A percentile compares a stretch with the other conserved stretches of the same genome.
These are phyloP conservation scores for Nezara viridula DNA, from an alignment of 2,888 invertebrate genomes.

Conservation along the genomic window DNA sequence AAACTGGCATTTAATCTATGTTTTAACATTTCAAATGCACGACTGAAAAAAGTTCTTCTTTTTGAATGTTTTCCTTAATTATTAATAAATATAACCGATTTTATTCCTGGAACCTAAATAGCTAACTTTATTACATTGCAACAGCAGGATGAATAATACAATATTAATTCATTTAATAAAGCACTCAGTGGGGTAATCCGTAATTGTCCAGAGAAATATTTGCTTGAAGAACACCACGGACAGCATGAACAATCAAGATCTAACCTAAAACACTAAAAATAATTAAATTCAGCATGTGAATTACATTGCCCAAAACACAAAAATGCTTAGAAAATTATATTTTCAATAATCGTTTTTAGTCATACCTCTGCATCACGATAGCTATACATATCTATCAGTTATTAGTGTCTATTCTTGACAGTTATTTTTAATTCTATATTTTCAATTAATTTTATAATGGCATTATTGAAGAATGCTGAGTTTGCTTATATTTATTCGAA, in stretches of 20 bases:
- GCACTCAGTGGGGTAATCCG: not conserved
- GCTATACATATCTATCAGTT: too few species aligned
- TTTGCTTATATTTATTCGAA: not conserved
- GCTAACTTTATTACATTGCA: not conserved
- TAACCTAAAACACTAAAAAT: not conserved
- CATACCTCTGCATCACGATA: too few species aligned
- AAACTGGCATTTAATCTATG: conserved; percentile 9
- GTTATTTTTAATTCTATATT: not conserved
- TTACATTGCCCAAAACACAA: not conserved
- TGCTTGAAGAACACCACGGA: not conserved
- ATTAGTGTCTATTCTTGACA: not conserved
- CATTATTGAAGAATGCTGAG: not conserved
- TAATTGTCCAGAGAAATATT: not conserved
- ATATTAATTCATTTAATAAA: not conserved
- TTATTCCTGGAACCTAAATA: conserved; percentile 40
- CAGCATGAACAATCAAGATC: not conserved
- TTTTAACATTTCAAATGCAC: not conserved
- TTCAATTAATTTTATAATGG: not conserved
- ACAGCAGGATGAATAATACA: not conserved
- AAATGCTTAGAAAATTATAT: not conserved
- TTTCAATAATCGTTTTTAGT: not conserved
- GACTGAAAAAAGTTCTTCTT: not conserved
- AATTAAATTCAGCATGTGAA: not conserved
- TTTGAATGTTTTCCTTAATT: not conserved
- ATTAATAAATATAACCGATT: conserved; percentile 16